Percentiles rank a stretch among this genome's conserved stretches.
phyloP scores from a whole-genome alignment of 2,113 vertebrate species.

The Nesogale talazaci region DNA sequence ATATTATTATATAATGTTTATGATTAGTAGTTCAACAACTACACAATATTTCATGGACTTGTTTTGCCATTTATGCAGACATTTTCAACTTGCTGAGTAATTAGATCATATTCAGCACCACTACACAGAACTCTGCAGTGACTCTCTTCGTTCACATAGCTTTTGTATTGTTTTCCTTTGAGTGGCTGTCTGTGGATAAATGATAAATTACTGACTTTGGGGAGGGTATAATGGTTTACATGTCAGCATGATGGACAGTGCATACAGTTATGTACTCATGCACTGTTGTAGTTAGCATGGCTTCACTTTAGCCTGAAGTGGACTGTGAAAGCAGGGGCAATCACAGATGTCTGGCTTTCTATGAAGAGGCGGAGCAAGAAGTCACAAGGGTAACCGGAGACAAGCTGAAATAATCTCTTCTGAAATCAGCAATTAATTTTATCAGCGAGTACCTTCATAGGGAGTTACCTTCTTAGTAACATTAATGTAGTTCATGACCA shows the following conservation, averaged over 20 bases:
- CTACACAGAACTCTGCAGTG: slow-evolving; percentile 45
- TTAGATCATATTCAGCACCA: slow-evolving; percentile 42
- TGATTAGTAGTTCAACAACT: slow-evolving; percentile 63
- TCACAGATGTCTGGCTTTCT: not conserved
- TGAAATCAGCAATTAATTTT: not conserved
- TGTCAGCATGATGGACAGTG: not conserved
- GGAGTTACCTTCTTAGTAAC: not conserved
- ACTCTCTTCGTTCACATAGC: not conserved
- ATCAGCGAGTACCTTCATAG: not conserved
- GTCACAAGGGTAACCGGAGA: not conserved
- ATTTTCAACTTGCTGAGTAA: not conserved
- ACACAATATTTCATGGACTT: slow-evolving; percentile 53
- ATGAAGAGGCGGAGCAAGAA: not conserved
- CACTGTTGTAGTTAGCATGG: not conserved
- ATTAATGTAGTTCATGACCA: not conserved
- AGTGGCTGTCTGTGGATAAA: slow-evolving; percentile 7
- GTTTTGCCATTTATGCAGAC: slow-evolving; percentile 63
- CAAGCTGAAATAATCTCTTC: not conserved
- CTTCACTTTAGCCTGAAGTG: not conserved
- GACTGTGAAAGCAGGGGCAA: not conserved
- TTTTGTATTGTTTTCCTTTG: slow-evolving; percentile 23
- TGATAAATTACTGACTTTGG: slow-evolving; percentile 21
- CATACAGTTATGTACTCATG: not conserved
- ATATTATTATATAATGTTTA: slow-evolving; percentile 54
- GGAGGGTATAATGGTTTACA: not conserved